phyloP scores from a whole-genome alignment of 2,797 vertebrate species.

The Knipowitschia caucasica region DNA sequence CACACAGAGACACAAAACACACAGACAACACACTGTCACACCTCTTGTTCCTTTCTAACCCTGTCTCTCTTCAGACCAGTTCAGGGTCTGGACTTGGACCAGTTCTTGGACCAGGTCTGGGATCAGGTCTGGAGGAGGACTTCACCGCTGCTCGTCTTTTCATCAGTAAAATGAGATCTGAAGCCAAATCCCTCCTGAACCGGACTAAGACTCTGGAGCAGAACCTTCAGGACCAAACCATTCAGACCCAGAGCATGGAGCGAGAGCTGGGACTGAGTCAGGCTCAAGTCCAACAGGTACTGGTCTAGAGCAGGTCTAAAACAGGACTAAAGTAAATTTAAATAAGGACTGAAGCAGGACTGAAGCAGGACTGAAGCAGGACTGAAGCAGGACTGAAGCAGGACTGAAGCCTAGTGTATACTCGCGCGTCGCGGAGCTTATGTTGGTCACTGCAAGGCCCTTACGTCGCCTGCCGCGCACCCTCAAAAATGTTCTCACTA shows the following conservation, averaged over 20 bases:
- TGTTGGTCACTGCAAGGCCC: no score
- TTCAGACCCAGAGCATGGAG: not conserved
- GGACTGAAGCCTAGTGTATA: no score
- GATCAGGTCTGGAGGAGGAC: conserved; percentile 80
- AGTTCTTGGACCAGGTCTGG: no score
- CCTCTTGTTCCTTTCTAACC: not conserved
- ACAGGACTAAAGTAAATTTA: not conserved
- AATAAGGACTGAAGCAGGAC: no score
- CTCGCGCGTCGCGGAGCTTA: no score
- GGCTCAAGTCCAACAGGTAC: not conserved
- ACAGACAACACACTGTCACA: no score
- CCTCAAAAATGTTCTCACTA: no score
- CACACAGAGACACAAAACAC: no score
- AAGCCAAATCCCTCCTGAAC: conserved; percentile 90
- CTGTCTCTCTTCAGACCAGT: not conserved
- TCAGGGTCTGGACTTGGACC: conserved; percentile 1
- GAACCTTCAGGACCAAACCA: conserved; percentile 50
- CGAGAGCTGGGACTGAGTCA: conserved; percentile 1
- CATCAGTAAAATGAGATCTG: conserved; percentile 96
- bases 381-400: not conserved
- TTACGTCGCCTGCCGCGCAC: no score
- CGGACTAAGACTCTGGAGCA: conserved; percentile 90
- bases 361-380: not conserved
- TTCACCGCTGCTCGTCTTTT: conserved; percentile 93
- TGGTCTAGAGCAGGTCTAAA: no score